A percentile compares a stretch with the other conserved stretches of the same genome.
These are phyloP conservation scores for Clinocottus analis DNA, from an alignment of 2,113 vertebrate species.

Conservation along the genomic window DNA sequence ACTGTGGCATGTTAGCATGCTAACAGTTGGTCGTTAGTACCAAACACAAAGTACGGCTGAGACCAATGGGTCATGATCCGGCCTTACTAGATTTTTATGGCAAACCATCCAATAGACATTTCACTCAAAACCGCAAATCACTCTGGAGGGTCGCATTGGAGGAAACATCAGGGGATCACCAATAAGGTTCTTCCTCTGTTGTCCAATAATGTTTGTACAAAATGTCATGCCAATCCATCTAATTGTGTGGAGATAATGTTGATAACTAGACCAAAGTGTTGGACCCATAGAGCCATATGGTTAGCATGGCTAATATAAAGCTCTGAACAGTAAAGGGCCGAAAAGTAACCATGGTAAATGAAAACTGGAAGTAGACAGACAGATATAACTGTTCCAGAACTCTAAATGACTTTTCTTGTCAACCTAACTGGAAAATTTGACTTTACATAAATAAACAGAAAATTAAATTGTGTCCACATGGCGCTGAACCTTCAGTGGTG, in stretches of 20 bases:
- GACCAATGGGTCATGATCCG: not conserved
- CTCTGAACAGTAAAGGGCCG: conserved; percentile 6
- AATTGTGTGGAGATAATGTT: not conserved
- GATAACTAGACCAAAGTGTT: not conserved
- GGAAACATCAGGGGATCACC: not conserved
- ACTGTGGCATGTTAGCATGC: not conserved
- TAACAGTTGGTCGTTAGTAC: not conserved
- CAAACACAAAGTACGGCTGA: not conserved
- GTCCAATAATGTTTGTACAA: not conserved
- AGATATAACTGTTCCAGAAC: conserved; percentile 1
- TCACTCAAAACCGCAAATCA: not conserved
- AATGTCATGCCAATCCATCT: not conserved
- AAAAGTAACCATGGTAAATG: not conserved
- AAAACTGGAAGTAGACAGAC: not conserved
- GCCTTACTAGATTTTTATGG: not conserved
- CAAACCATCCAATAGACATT: not conserved
- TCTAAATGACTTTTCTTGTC: conserved; percentile 22
- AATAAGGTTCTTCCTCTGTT: not conserved
- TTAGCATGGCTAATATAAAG: not conserved
- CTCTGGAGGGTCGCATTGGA: not conserved
- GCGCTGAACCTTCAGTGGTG: not conserved
- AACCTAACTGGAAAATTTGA: conserved; percentile 50
- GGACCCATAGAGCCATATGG: not conserved
- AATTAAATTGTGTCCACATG: conserved; percentile 18
- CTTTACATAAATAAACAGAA: conserved; percentile 30